A percentile compares a stretch with the other conserved stretches of the same genome.
Conservation (phyloP, 1,140 invertebrate genomes). For the Leptopilina clavipes region DNA sequence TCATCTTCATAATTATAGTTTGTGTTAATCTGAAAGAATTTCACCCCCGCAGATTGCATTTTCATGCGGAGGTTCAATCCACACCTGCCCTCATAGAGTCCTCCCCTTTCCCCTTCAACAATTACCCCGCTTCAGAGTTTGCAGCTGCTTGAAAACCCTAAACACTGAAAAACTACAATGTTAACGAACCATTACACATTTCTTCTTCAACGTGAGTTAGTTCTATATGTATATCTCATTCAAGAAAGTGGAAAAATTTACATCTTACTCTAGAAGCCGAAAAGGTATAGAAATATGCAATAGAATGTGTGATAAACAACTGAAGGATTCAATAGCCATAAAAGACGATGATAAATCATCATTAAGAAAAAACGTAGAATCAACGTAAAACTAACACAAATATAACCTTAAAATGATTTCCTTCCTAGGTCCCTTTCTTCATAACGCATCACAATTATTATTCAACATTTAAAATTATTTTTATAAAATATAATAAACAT, state of each 20-base stretch:
- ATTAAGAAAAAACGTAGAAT: too few relatives aligned
- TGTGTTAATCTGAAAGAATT: neutral
- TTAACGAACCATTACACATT: conserved; percentile 71
- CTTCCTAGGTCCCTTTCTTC: too few relatives aligned
- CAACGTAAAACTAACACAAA: too few relatives aligned
- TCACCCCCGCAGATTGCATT: conserved; percentile 15
- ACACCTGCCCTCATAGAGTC: conserved; percentile 29
- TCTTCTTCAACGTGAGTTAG: conserved; percentile 61
- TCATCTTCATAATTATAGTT: neutral
- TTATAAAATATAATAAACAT: too few relatives aligned
- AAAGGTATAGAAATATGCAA: neutral
- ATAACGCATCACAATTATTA: too few relatives aligned
- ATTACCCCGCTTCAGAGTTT: conserved; percentile 33
- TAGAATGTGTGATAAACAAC: neutral
- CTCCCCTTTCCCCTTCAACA: conserved; percentile 31
- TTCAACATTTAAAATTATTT: too few relatives aligned
- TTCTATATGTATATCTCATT: neutral
- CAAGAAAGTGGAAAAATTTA: conserved; percentile 2
- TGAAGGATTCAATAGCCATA: too few relatives aligned
- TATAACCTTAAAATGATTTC: too few relatives aligned
- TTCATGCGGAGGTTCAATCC: neutral
- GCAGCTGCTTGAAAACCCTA: conserved; percentile 37
- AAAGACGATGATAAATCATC: too few relatives aligned
- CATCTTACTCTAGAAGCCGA: neutral
- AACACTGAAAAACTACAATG: conserved; percentile 68